A percentile compares a stretch with the other conserved stretches of the same genome.
Conservation (phyloP, 1,140 invertebrate species). For the Galleria mellonella region DNA sequence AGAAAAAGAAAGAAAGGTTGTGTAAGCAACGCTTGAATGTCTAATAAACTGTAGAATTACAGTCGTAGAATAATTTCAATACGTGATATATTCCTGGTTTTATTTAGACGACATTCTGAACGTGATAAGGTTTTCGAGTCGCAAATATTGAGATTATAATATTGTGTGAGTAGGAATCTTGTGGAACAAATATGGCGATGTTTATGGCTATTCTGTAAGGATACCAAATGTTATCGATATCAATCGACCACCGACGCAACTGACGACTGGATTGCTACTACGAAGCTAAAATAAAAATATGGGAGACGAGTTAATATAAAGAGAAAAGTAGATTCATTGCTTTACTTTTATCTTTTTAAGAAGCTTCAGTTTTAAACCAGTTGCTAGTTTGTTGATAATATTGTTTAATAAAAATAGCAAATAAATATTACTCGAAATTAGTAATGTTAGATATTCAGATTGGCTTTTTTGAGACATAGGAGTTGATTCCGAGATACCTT, state of each 20-base stretch:
- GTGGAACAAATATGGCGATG: neutral
- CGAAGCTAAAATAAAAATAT: neutral
- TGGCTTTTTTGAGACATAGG: too few species aligned
- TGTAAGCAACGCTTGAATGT: slow-evolving; percentile 38
- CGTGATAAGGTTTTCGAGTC: slow-evolving; percentile 1
- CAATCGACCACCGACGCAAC: neutral
- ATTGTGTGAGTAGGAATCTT: neutral
- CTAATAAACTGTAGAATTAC: slow-evolving; percentile 9
- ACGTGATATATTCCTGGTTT: slow-evolving; percentile 1
- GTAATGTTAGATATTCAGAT: too few species aligned
- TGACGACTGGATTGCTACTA: neutral
- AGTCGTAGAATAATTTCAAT: slow-evolving; percentile 4
- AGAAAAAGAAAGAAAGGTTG: neutral
- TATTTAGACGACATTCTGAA: neutral
- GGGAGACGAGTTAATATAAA: neutral
- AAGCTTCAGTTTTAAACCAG: too few species aligned
- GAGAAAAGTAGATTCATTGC: too few species aligned
- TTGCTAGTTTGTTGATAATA: too few species aligned
- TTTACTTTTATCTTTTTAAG: too few species aligned
- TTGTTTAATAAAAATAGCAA: too few species aligned
- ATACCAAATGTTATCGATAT: neutral
- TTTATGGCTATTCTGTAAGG: neutral
- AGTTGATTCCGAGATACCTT: too few species aligned
- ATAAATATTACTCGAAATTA: too few species aligned
- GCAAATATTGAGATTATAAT: slow-evolving; percentile 3